phyloP scores from a whole-genome alignment of 2,888 invertebrate species.

The Athalia rosae region DNA sequence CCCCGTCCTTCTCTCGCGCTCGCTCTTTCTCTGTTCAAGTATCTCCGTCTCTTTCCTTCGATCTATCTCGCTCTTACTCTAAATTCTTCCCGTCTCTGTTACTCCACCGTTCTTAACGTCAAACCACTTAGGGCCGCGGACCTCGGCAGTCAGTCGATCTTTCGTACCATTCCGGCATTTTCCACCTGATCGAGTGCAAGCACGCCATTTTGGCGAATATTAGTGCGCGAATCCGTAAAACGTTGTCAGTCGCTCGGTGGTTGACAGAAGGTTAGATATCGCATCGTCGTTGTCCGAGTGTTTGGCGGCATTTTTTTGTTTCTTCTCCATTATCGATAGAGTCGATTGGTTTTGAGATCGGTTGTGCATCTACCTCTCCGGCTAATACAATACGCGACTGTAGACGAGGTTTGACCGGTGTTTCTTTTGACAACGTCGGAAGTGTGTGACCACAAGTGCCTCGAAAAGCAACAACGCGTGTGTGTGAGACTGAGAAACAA shows the following conservation, averaged over 20 bases:
- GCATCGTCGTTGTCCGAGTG: neutral
- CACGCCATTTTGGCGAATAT: constrained; percentile 64
- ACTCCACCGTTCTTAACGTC: constrained; percentile 66
- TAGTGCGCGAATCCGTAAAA: constrained; percentile 36
- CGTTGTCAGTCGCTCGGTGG: neutral
- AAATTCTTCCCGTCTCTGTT: constrained; percentile 44
- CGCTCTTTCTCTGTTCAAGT: constrained; percentile 47
- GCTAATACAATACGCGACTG: neutral
- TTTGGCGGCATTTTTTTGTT: neutral
- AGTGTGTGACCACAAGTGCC: constrained; percentile 45
- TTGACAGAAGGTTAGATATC: constrained; percentile 9
- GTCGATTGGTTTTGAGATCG: no score
- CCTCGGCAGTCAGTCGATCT: constrained; percentile 69
- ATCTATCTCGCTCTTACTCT: constrained; percentile 44
- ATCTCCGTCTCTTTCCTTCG: constrained; percentile 49
- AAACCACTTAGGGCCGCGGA: constrained; percentile 70
- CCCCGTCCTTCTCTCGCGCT: constrained; percentile 47
- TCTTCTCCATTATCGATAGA: no score
- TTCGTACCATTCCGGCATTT: constrained; percentile 67
- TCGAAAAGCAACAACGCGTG: constrained; percentile 21
- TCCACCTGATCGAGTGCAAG: constrained; percentile 69
- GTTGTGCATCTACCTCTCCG: neutral
- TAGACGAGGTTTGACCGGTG: neutral
- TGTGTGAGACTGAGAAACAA: constrained; percentile 15
- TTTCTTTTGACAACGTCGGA: constrained; percentile 30